Base-by-base conservation (phyloP, 2,113 vertebrate species). In the Chrysemys picta region DNA sequence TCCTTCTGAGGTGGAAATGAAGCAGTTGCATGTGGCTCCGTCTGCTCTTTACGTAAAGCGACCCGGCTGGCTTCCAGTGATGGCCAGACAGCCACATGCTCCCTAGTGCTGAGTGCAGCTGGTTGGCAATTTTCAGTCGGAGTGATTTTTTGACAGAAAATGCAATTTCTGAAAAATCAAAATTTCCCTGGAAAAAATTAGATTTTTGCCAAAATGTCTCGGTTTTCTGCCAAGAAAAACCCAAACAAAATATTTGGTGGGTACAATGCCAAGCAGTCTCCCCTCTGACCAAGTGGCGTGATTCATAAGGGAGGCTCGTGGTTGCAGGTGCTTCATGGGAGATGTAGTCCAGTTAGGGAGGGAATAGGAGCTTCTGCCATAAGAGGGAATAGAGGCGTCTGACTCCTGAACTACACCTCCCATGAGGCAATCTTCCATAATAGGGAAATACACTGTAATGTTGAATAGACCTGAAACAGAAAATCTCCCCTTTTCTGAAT, bases 21-120 rank as follows among this genome's bases (percentile, higher is more conserved):
- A 52, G 4, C 3, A 24, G 10, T 42, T 49, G 89, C 94, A 17
- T 54, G 2, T 0, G 13, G 69, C 69, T 75, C 19, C n/a, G 29
- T 54, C 82, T 65, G 50, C 81, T 90, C 21, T 12, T 16, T 2
- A 0, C 7, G 1, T 6, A 45, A 5, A 0, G 4, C 45, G 5
- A 47, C 52, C 79, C 12, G 24, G 50, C 76, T 75, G 3, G 3
- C 79, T 2, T 38, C 12, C 72, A 82, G 92, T 56, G 53, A 38
- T 0, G 87, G 54, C 19, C 80, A 19, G 0, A 0, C 84, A 72
- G 84, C 19, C 90, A 87, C 89, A 35, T 22, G 59, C n/a, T 38
- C n/a, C 29, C 50, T 54, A 59, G 87, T 76, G 87, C 52, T 24
- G 53, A 76, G 87, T 69, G 83, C 56, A 2, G 65, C 91, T 62